Percentiles rank a stretch among this genome's conserved stretches.
phyloP scores from a whole-genome alignment of 92 coral and sea anemone species.

The Chrysogorgia sp. region DNA sequence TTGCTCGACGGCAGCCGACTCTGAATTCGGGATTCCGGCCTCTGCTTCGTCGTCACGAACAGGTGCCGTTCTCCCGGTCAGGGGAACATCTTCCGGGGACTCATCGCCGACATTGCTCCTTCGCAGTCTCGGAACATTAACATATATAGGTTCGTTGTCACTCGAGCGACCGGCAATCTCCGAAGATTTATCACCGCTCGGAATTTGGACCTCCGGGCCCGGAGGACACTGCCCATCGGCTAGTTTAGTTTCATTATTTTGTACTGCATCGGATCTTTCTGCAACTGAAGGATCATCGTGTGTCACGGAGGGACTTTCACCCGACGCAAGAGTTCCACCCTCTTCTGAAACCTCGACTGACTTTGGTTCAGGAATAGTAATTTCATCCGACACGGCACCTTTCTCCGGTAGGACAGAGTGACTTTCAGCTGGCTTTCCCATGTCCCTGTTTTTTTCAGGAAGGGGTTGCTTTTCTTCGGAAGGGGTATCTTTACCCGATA shows the following conservation, averaged over 20 bases:
- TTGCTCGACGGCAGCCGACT: background rate
- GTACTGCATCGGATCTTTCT: too few relatives aligned
- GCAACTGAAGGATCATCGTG: background rate
- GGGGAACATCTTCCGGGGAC: background rate
- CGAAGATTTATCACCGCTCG: background rate
- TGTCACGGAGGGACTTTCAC: background rate
- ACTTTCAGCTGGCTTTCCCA: background rate
- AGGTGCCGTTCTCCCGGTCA: background rate
- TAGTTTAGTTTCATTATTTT: too few relatives aligned
- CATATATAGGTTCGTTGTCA: constrained; percentile 1
- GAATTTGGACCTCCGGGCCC: constrained; percentile 1
- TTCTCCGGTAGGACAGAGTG: background rate
- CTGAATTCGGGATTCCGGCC: background rate
- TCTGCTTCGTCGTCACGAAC: background rate
- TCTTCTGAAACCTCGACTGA: background rate
- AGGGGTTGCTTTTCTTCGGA: too few relatives aligned
- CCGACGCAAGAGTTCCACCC: background rate
- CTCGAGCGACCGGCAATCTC: background rate
- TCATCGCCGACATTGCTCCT: background rate
- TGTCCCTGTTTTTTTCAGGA: background rate
- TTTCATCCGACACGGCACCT: background rate
- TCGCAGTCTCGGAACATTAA: background rate
- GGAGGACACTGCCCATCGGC: too few relatives aligned
- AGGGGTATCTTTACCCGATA: too few relatives aligned
- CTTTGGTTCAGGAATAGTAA: background rate